Conservation (phyloP, 2,797 vertebrate genomes). For the Sebastes steindachneri region DNA sequence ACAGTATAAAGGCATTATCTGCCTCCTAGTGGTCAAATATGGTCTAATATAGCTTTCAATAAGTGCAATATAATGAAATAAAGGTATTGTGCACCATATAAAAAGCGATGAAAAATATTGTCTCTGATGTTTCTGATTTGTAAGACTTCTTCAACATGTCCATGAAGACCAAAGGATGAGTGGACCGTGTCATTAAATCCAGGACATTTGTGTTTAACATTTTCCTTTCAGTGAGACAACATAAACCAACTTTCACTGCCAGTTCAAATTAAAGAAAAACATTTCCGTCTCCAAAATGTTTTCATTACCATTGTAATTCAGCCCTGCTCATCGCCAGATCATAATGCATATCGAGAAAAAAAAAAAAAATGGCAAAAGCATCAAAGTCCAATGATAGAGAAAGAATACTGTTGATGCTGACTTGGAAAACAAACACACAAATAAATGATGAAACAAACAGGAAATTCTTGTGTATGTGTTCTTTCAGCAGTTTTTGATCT, state of each 20-base stretch:
- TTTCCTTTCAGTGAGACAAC: conserved; percentile 27
- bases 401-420: conserved; percentile 46
- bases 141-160: neutral
- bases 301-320: conserved; percentile 37
- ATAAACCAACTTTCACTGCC: conserved; percentile 25
- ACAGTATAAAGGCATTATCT: too few relatives aligned
- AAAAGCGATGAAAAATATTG: neutral
- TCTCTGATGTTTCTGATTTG: neutral
- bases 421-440: conserved; percentile 66
- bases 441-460: conserved; percentile 61
- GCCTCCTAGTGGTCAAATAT: neutral
- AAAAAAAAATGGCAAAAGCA: conserved; percentile 36
- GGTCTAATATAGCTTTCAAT: neutral
- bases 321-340: conserved; percentile 23
- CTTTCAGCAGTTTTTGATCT: conserved; percentile 57
- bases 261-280: conserved; percentile 33
- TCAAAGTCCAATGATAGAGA: conserved; percentile 57
- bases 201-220: conserved; percentile 5
- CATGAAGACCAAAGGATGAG: neutral
- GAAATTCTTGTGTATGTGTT: conserved; percentile 52
- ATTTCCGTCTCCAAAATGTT: conserved; percentile 32
- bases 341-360: conserved; percentile 25
- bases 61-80: neutral
- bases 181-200: neutral
- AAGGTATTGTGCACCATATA: neutral